Base-by-base conservation (phyloP, 1,140 invertebrate species). In the Littorina saxatilis region DNA sequence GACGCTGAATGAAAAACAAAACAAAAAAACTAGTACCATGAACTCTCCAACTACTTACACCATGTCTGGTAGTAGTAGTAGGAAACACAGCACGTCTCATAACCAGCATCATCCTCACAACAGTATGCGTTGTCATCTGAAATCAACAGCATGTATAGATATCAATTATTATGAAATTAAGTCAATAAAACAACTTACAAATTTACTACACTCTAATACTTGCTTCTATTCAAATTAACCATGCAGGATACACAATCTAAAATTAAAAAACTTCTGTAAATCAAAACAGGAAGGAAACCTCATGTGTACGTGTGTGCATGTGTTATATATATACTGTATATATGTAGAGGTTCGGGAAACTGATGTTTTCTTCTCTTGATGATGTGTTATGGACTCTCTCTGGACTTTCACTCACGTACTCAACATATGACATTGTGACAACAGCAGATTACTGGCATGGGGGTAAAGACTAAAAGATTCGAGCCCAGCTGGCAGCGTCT, bases 41-140 rank as follows among this genome's bases (percentile, higher is more conserved):
- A 61, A n/a, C n/a, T 29, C 9, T n/a, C 3, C 15, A 23, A 17
- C 13, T 55, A 77, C 75, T 77, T 39, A 77, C 75, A 77, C 75
- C 50, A 58, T 15, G 32, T 55, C 75, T 61, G 50, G 20, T 61
- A 77, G 55, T 58, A 55, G n/a, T 77, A 20, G 52, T 23, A 77
- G 32, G 35, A 27, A 0, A 39, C 27, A 35, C 75, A 77, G 75
- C 75, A 77, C 13, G 20, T 61, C 17, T 58, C 32, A 0, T 37
- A 27, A 11, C 55, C 73, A 75, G 29, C 55, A 77, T 77, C 50
- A 40, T 61, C 55, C 29, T 17, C 32, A 39, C 75, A 77, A 27
- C 75, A 77, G n/a, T 58, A 61, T 4, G 75, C 75, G 61, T 61
- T 37, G 39, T 50, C 27, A 55, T 58, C 75, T 75, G 47, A 52